Percentiles rank a stretch among this genome's conserved stretches.
Evolutionary conservation across 2,113 vertebrate genomes (phyloP).

Genomic region (Chunga burmeisteri): DNA sequence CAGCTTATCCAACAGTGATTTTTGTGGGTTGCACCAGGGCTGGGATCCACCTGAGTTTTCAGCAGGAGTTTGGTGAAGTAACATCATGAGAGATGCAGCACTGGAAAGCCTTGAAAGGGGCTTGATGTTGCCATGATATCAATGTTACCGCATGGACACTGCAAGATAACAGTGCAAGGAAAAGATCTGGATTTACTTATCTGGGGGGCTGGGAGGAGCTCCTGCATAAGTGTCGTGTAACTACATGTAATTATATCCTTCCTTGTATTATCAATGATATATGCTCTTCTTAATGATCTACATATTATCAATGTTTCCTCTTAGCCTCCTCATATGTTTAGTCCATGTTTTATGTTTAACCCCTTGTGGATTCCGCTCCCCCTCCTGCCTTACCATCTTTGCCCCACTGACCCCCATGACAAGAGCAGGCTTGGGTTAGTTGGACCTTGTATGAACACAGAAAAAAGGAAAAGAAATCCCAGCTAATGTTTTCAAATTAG

Average conservation of each 20-base stretch:
- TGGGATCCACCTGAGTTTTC: not conserved
- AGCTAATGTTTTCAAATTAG: conserved; percentile 92
- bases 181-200: not conserved
- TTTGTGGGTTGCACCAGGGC: not conserved
- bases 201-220: not conserved
- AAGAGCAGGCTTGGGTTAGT: not conserved
- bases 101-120: not conserved
- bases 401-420: not conserved
- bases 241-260: conserved; percentile 28
- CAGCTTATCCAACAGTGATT: not conserved
- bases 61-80: not conserved
- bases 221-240: not conserved
- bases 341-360: conserved; percentile 45
- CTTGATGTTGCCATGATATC: not conserved
- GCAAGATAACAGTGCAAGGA: not conserved
- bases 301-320: conserved; percentile 9
- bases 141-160: not conserved
- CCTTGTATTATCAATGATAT: conserved; percentile 1
- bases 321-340: not conserved
- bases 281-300: conserved; percentile 46
- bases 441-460: conserved; percentile 30
- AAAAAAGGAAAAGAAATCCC: conserved; percentile 57
- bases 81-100: not conserved
- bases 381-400: not conserved
- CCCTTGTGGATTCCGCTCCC: conserved; percentile 3